phyloP scores from a whole-genome alignment of 2,113 vertebrate species.

The Lynx canadensis region DNA sequence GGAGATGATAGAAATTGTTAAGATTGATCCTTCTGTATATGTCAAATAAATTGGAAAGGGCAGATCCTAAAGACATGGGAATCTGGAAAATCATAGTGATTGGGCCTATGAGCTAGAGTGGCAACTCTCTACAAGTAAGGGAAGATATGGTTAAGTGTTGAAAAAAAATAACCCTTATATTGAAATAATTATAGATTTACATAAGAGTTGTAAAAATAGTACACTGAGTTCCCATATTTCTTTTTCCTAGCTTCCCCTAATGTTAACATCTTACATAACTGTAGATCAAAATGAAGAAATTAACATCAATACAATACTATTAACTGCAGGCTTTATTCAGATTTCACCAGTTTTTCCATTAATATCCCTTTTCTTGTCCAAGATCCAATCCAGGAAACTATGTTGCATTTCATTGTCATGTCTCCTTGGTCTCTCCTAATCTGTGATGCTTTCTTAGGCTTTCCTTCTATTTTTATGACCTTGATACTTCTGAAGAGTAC shows the following conservation, averaged over 20 bases:
- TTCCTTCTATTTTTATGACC: background rate
- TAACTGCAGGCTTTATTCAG: background rate
- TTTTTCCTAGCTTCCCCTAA: background rate
- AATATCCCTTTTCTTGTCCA: background rate
- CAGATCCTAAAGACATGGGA: background rate
- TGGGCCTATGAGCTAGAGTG: background rate
- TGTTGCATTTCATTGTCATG: background rate
- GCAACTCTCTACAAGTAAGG: background rate
- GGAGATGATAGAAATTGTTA: background rate
- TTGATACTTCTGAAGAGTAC: background rate
- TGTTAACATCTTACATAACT: background rate
- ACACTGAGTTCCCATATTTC: background rate
- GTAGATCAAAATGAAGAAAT: conserved; percentile 11
- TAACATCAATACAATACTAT: background rate
- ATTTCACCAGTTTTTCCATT: background rate
- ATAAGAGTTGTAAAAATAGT: conserved; percentile 1
- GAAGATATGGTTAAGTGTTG: background rate
- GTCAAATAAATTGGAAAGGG: background rate
- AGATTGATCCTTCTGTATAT: background rate
- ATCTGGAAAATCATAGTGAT: background rate
- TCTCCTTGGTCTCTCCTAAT: background rate
- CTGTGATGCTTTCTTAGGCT: background rate
- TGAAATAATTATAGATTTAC: conserved; percentile 23
- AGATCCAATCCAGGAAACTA: background rate
- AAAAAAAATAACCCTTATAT: background rate